A percentile compares a stretch with the other conserved stretches of the same genome.
Conservation (phyloP, 2,797 vertebrate species). For the Chromis chromis region DNA sequence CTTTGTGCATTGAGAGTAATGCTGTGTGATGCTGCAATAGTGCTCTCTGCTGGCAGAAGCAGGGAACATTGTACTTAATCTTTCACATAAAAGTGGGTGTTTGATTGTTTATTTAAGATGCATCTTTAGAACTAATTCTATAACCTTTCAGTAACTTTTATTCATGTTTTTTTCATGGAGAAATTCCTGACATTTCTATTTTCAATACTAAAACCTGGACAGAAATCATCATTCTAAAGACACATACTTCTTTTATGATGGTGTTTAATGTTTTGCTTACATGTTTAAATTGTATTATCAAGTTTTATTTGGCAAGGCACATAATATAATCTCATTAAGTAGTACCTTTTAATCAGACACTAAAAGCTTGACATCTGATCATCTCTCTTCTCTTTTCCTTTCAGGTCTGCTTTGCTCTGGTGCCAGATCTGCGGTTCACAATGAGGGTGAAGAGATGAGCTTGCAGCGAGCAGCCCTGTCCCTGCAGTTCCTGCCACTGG, state of each 20-base stretch:
- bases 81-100: neutral
- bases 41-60: conserved; percentile 82
- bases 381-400: conserved; percentile 46
- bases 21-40: conserved; percentile 68
- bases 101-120: neutral
- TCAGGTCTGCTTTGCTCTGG: conserved; percentile 76
- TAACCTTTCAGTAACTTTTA: neutral
- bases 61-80: conserved; percentile 6
- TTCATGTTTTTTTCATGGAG: neutral
- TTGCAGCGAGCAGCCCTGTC: conserved; percentile 74
- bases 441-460: conserved; percentile 82
- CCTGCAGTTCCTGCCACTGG: conserved; percentile 79
- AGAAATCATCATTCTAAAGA: neutral
- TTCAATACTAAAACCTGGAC: conserved; percentile 6
- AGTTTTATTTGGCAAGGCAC: neutral
- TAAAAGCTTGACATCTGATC: conserved; percentile 36
- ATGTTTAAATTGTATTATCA: neutral
- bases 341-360: neutral
- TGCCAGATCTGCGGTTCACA: conserved; percentile 69
- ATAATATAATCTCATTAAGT: too few species aligned
- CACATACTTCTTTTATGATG: neutral
- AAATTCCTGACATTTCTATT: conserved; percentile 8
- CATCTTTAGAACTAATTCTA: neutral
- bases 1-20: conserved; percentile 45
- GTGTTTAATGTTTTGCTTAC: neutral